Conservation (phyloP, 2,888 invertebrate genomes). For the Melinaea menophilus region DNA sequence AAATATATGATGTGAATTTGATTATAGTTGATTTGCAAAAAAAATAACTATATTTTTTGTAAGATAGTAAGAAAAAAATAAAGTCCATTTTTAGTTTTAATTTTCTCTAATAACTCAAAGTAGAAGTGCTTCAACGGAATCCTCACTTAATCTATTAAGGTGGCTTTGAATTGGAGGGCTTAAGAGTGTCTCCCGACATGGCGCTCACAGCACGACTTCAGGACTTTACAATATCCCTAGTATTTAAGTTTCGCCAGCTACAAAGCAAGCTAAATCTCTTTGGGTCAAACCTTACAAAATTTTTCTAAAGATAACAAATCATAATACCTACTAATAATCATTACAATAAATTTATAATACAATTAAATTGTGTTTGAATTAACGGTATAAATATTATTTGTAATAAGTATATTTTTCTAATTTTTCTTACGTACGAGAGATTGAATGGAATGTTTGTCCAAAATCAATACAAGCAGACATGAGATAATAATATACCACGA, state of each 20-base stretch:
- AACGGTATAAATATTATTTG: too few species aligned
- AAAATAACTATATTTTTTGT: too few species aligned
- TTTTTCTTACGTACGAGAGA: slow-evolving; percentile 14
- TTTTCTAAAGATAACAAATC: not conserved
- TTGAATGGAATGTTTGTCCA: slow-evolving; percentile 17
- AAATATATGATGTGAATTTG: too few species aligned
- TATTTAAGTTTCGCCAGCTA: slow-evolving; percentile 4
- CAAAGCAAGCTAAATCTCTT: slow-evolving; percentile 3
- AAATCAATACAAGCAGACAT: slow-evolving; percentile 21
- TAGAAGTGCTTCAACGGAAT: slow-evolving; percentile 1
- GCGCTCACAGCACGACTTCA: slow-evolving; percentile 2
- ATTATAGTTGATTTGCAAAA: too few species aligned
- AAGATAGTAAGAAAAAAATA: too few species aligned
- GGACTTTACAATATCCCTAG: slow-evolving; percentile 5
- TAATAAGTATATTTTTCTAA: too few species aligned
- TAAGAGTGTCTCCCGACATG: slow-evolving; percentile 6
- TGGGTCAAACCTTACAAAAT: not conserved
- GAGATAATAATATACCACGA: slow-evolving; percentile 23
- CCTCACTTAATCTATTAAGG: slow-evolving; percentile 6
- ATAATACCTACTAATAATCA: not conserved
- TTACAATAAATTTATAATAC: too few species aligned
- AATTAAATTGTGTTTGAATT: too few species aligned
- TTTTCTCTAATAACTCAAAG: not conserved
- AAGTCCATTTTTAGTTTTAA: not conserved
- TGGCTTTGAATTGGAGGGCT: slow-evolving; percentile 5